phyloP scores from a whole-genome alignment of 2,113 vertebrate genomes.

The Larimichthys crocea region DNA sequence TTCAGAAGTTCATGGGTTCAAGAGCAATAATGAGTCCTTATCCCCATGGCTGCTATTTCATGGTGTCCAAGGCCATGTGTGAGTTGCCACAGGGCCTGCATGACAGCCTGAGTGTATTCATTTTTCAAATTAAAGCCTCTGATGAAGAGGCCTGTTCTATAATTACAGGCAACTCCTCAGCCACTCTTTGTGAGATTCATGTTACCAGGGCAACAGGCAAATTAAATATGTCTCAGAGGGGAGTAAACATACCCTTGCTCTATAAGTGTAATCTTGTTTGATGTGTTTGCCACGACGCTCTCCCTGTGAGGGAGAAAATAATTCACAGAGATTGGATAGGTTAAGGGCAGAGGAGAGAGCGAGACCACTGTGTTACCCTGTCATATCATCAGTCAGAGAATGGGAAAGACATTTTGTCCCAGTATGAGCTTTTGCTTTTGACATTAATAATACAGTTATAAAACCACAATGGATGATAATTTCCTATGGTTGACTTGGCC shows the following conservation, averaged over 20 bases:
- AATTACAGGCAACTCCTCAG: constrained; percentile 80
- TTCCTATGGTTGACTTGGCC: constrained; percentile 16
- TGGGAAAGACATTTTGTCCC: constrained; percentile 36
- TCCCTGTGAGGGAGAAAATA: constrained; percentile 63
- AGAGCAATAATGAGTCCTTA: constrained; percentile 44
- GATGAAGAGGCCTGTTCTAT: constrained; percentile 78
- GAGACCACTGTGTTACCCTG: constrained; percentile 46
- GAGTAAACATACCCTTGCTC: constrained; percentile 80
- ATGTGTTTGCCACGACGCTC: constrained; percentile 68
- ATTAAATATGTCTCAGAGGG: constrained; percentile 75
- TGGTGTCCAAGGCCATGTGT: constrained; percentile 57
- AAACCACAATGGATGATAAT: constrained; percentile 35
- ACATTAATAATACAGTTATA: constrained; percentile 65
- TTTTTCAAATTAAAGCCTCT: constrained; percentile 78
- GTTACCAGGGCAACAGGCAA: constrained; percentile 79
- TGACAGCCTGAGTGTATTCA: constrained; percentile 61
- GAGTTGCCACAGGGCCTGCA: constrained; percentile 56
- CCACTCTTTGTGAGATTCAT: constrained; percentile 75
- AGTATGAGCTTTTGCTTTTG: constrained; percentile 40
- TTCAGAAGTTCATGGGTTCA: constrained; percentile 55
- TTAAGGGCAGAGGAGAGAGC: constrained; percentile 37
- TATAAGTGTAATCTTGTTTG: constrained; percentile 76
- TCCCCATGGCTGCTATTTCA: constrained; percentile 25
- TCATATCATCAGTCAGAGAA: constrained; percentile 48
- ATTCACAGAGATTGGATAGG: constrained; percentile 59